These are phyloP conservation scores for Podargus strigoides DNA, from an alignment of 2,797 vertebrate species.

Conservation along the genomic window DNA sequence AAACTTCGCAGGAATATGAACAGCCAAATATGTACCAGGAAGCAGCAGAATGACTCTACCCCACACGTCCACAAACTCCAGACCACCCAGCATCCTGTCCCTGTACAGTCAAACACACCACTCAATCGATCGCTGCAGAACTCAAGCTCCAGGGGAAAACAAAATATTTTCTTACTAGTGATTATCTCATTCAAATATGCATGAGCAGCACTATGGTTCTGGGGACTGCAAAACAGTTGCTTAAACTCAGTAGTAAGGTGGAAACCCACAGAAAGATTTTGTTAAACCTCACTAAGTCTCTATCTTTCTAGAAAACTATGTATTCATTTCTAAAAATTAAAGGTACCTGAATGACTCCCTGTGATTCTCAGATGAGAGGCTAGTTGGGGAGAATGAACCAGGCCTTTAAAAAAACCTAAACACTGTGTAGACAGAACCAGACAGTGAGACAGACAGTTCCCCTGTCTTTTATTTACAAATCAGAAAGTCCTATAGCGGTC, in stretches of 20 bases:
- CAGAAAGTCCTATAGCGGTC: background rate
- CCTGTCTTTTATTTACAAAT: background rate
- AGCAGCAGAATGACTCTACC: background rate
- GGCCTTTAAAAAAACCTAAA: background rate
- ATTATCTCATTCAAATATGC: background rate
- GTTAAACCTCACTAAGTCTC: background rate
- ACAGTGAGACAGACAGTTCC: background rate
- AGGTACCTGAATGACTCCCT: background rate
- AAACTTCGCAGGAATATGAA: background rate
- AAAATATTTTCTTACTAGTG: background rate
- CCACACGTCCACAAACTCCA: background rate
- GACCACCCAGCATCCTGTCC: background rate
- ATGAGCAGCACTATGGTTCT: background rate
- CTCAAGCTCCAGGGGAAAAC: background rate
- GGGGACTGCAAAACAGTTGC: background rate
- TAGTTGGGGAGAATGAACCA: background rate
- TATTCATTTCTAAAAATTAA: background rate
- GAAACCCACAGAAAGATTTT: background rate
- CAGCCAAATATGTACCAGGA: background rate
- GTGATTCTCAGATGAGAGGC: background rate
- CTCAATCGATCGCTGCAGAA: fast-evolving
- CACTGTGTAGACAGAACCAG: background rate
- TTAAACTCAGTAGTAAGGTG: background rate
- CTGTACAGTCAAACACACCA: background rate
- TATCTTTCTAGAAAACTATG: background rate